Base-by-base conservation (phyloP, 2,113 vertebrate genomes). In the Dascyllus trimaculatus region DNA sequence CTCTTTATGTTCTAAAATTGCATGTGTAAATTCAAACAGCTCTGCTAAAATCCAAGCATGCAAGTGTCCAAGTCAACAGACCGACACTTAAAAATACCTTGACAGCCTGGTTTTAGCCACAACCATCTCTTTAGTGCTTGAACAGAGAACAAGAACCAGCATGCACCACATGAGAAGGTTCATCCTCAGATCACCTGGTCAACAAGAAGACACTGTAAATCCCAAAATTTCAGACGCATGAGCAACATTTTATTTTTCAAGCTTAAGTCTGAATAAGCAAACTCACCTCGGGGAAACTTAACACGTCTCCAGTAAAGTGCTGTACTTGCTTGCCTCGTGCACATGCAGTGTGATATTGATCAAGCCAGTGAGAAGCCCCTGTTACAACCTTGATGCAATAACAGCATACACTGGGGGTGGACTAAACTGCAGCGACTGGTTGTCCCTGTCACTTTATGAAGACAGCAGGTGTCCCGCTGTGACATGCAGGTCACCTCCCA, bases 141-240 rank as follows among this genome's bases (percentile, higher is more conserved):
- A 87, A 79, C 92, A 85, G 64, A 95, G 82, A 72, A 84, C 59
- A 0, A 93, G 78, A 0, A 94, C 0, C 66, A 93, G 52, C 73
- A 94, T 68, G 84, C 84, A 88, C 93, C 83, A 63, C 67, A 82
- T 2, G 11, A 81, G 56, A 5, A 81, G 53, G 54, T 78, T 88
- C 92, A 93, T 93, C 76, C 26, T 89, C 19, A 35, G 59, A 13
- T 73, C 48, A 38, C 80, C 84, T 86, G 0, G 11, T 67, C 32
- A 18, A 43, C 40, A 75, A 48, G 7, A 53, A 29, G 14, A 75
- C 32, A 56, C 0, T 29, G 3, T 43, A 53, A 38, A 57, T 40
- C 5, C 17, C 29, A 18, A 51, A 73, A 54, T 15, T 29, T 52
- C 0, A 69, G 17, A 32, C 38, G 0, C 26, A 35, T 9, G 51